Percentiles rank a stretch among this genome's conserved stretches.
Evolutionary conservation across 2,113 vertebrate genomes (phyloP).

Genomic region (Paramisgurnus dabryanus): DNA sequence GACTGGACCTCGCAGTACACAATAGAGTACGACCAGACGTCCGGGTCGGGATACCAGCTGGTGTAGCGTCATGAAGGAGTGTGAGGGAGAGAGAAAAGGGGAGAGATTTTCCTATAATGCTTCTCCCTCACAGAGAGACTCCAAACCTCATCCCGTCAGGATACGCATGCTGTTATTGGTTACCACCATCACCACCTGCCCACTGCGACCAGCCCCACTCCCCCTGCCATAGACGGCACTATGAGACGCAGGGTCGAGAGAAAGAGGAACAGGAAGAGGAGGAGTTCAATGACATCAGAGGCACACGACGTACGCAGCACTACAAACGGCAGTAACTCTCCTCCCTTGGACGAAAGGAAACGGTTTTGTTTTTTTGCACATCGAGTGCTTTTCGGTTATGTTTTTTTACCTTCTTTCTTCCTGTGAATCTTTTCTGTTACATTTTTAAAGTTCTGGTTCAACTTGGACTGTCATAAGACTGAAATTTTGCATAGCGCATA

Average conservation of each 20-base stretch:
- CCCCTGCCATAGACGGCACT: conserved; percentile 79
- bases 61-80: conserved; percentile 77
- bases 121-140: conserved; percentile 74
- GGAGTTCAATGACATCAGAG: conserved; percentile 55
- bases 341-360: not conserved
- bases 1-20: conserved; percentile 99
- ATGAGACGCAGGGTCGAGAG: conserved; percentile 75
- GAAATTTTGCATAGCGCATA: not conserved
- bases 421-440: conserved; percentile 1
- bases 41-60: conserved; percentile 97
- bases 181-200: conserved; percentile 15
- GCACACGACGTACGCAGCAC: not conserved
- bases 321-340: not conserved
- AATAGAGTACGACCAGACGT: conserved; percentile 98
- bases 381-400: not conserved
- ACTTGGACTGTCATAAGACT: not conserved
- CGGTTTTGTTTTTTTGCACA: not conserved
- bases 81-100: conserved; percentile 21
- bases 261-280: conserved; percentile 68
- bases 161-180: conserved; percentile 84
- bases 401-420: not conserved
- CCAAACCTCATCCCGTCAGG: conserved; percentile 71
- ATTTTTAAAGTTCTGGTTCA: not conserved
- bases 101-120: conserved; percentile 44
- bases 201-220: conserved; percentile 61